phyloP scores from a whole-genome alignment of 2,113 vertebrate genomes.

The Panthera uncia region DNA sequence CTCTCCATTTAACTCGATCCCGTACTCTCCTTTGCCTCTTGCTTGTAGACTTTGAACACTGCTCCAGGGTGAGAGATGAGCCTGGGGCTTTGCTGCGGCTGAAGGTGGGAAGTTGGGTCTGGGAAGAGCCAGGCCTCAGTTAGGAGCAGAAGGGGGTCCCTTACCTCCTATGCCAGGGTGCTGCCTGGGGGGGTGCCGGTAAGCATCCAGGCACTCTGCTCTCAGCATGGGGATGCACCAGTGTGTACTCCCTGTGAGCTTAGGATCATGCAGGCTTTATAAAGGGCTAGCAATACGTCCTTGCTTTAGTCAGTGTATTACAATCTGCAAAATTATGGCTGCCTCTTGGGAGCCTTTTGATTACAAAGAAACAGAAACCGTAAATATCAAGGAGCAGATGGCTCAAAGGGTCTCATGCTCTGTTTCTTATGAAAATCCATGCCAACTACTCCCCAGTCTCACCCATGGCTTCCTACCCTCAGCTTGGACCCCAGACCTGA shows the following conservation, averaged over 20 bases:
- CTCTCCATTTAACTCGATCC: neutral
- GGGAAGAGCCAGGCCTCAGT: neutral
- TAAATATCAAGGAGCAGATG: neutral
- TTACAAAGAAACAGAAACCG: neutral
- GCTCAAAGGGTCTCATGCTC: neutral
- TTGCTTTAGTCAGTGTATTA: neutral
- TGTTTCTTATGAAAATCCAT: neutral
- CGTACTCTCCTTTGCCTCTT: neutral
- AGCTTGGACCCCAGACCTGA: neutral
- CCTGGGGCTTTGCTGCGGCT: neutral
- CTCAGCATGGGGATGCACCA: rapidly evolving
- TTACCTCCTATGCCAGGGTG: rapidly evolving
- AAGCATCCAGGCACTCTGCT: neutral
- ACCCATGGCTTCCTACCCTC: neutral
- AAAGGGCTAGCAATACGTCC: neutral
- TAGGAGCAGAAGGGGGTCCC: neutral
- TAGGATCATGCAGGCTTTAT: neutral
- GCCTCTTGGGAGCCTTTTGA: neutral
- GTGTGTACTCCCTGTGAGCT: neutral
- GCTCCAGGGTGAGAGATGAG: neutral
- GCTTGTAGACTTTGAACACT: neutral
- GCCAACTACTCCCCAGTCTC: neutral
- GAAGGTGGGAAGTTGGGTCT: neutral
- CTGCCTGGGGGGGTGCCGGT: neutral
- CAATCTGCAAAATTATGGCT: neutral